Evolutionary conservation across 2,888 invertebrate species (phyloP).

Genomic region (Drosophila rellima): DNA sequence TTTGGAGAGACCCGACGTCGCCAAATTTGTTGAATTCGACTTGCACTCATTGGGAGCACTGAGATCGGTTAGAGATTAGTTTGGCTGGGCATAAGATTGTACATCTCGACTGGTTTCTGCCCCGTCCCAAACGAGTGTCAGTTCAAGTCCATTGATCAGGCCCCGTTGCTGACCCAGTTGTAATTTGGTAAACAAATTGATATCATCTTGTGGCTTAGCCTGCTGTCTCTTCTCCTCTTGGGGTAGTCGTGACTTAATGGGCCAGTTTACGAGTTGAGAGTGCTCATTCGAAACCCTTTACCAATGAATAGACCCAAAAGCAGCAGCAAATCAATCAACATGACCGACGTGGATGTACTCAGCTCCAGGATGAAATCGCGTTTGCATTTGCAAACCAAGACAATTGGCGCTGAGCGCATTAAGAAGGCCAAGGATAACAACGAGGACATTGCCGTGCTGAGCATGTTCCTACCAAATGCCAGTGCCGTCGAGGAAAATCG

Average conservation of each 20-base stretch:
- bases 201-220: slow-evolving; percentile 25
- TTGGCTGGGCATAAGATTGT: slow-evolving; percentile 25
- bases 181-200: slow-evolving; percentile 21
- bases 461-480: slow-evolving; percentile 91
- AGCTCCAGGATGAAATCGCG: slow-evolving; percentile 92
- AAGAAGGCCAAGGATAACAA: slow-evolving; percentile 92
- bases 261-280: slow-evolving; percentile 24
- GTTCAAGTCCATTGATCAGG: slow-evolving; percentile 42
- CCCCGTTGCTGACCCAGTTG: slow-evolving; percentile 60
- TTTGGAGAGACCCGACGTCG: slow-evolving; percentile 62
- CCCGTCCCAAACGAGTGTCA: slow-evolving; percentile 11
- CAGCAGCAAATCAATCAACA: slow-evolving; percentile 30
- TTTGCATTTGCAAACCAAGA: slow-evolving; percentile 91
- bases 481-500: slow-evolving; percentile 89
- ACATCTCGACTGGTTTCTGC: slow-evolving; percentile 44
- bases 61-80: slow-evolving; percentile 39
- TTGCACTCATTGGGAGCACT: slow-evolving; percentile 17
- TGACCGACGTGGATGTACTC: slow-evolving; percentile 90
- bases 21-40: slow-evolving; percentile 61
- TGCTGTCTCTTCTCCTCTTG: background rate
- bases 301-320: slow-evolving; percentile 1
- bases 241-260: slow-evolving; percentile 65
- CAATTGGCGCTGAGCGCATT: slow-evolving; percentile 93
- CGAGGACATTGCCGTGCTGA: slow-evolving; percentile 94
- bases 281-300: slow-evolving; percentile 15